Base-by-base conservation (phyloP, 2,797 vertebrate species). In the Acrossocheilus wenchowensis region DNA sequence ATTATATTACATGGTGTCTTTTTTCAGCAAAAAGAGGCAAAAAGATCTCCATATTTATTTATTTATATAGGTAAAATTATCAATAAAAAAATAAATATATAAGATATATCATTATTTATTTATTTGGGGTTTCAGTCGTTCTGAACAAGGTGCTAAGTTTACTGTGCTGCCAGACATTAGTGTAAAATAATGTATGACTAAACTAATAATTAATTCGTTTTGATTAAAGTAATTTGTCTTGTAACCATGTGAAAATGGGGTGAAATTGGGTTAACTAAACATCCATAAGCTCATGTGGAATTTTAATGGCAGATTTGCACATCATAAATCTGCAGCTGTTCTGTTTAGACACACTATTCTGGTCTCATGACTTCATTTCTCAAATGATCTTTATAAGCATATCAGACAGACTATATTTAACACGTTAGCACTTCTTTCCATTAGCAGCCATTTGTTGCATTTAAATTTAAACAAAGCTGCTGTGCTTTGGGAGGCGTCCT, bases 341-440 rank as follows among this genome's bases (percentile, higher is more conserved):
- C 23, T 77, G 69, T 17, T 5, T 21, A 39, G 54, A 82, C 72
- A n/a, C 48, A 5, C 57, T 81, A 66, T 30, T 74, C 64, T 69
- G 41, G 17, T n/a, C 50, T 69, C 73, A 45, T 12, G 50, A 36
- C 34, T 45, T 78, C 54, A 82, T 73, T 52, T 26, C 54, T 73
- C 21, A 54, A 34, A 34, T n/a, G 0, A 73, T 52, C 26, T 14
- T 48, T 10, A 79, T n/a, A 68, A 34, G 43, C 36, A 68, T 66
- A 68, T 39, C 66, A 74, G 72, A 75, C 2, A 60, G 5, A 73
- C 62, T 81, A 81, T 69, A 69, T 77, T 85, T 68, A 81, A 78
- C 62, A 4, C 62, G 78, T 78, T 84, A 78, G 48, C 62, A 69
- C 73, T 12, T 84, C 34, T 83, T 45, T 83, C 82, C 71, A 83